Base-by-base conservation (phyloP, 2,888 invertebrate species). In the Cataglyphis altisquamis region DNA sequence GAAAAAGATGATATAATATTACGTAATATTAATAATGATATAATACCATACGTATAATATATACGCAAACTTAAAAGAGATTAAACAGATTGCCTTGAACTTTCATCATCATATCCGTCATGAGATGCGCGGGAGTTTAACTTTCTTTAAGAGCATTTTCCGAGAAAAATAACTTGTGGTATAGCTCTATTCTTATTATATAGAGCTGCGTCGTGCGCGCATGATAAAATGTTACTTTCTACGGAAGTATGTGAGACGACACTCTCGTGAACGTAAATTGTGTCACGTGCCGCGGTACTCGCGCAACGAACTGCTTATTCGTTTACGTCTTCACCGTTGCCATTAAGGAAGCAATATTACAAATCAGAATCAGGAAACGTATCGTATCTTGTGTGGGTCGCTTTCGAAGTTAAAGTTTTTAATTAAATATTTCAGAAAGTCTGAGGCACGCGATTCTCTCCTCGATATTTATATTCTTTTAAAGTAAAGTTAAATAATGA, bases 221-320 rank as follows among this genome's bases (percentile, higher is more conserved):
- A 77, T 86, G 87, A 88, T 91, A 87, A 91, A 90, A 86, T 81
- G 85, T 86, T 80, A 73, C 84, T 86, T 84, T 83, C 67, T 77
- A 29, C 55, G 45, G 66, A 83, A 80, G 80, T 85, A 89, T 86
- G 85, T 70, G 86, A 84, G 73, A 81, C 45, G 78, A 72, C 84
- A 78, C 86, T 86, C 84, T 41, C 64, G 72, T 60, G 72, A 64
- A 86, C 77, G 84, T 86, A 85, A 82, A 88, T 88, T 83, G 88
- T 78, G 73, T 80, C 73, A 80, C 73, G 45, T 60, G 57, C 18
- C 21, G 52, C 21, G 64, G 6, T 29, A 12, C 36, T 68, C 48
- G 55, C 55, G 68, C 29, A 41, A 32, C 25, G 39, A 29, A 8
- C 62, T 63, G 36, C 36, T 80, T 52, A 25, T 48, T 84, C 60